A percentile compares a stretch with the other conserved stretches of the same genome.
Evolutionary conservation across 2,888 invertebrate genomes (phyloP).

Genomic region (Dynastes grantii): DNA sequence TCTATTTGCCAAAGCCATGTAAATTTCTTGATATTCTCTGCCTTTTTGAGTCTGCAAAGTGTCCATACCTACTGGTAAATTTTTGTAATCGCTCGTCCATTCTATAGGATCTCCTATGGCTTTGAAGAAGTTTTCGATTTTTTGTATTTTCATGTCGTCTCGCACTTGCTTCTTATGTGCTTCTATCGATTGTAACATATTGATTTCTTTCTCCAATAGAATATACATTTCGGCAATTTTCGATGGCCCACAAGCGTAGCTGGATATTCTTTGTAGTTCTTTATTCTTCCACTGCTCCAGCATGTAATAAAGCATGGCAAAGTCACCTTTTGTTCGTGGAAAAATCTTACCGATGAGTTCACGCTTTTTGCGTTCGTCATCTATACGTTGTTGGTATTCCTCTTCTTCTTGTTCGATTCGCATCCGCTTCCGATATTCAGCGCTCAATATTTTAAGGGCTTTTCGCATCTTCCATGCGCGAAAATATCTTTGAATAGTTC

Average conservation of each 20-base stretch:
- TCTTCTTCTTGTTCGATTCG: constrained; percentile 74
- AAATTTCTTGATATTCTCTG: constrained; percentile 82
- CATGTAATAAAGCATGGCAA: constrained; percentile 82
- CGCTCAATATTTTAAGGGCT: constrained; percentile 71
- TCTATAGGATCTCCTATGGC: constrained; percentile 81
- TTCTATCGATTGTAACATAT: constrained; percentile 80
- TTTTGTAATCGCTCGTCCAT: constrained; percentile 79
- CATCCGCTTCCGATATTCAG: constrained; percentile 71
- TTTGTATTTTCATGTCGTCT: constrained; percentile 75
- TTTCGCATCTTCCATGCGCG: constrained; percentile 74
- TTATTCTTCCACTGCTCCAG: constrained; percentile 80
- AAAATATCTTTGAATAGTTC: constrained; percentile 79
- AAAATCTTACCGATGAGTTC: constrained; percentile 80
- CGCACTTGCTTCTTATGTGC: constrained; percentile 77
- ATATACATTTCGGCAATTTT: constrained; percentile 81
- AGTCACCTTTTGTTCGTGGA: constrained; percentile 81
- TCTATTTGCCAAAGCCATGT: constrained; percentile 77
- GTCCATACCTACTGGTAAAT: constrained; percentile 82
- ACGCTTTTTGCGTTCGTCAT: constrained; percentile 72
- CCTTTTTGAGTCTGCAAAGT: constrained; percentile 87
- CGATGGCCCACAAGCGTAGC: constrained; percentile 78
- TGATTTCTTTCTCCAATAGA: constrained; percentile 83
- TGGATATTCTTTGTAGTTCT: constrained; percentile 77
- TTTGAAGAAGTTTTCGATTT: constrained; percentile 77
- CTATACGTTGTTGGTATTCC: constrained; percentile 70